phyloP scores from a whole-genome alignment of 1,140 invertebrate species.

The Eumaeus atala region DNA sequence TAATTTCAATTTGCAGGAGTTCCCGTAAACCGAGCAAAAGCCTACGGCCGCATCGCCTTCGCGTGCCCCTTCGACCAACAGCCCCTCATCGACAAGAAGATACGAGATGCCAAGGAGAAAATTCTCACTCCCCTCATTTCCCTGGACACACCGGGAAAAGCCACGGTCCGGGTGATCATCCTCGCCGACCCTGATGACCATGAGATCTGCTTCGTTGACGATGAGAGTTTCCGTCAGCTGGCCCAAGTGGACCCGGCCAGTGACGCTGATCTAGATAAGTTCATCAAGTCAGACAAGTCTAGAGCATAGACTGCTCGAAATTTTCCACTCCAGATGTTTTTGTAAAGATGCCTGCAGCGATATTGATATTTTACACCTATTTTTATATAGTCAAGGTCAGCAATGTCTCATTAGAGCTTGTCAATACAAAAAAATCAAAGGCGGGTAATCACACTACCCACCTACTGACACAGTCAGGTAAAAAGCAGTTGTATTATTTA shows the following conservation, averaged over 20 bases:
- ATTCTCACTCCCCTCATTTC: conserved; percentile 92
- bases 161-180: conserved; percentile 96
- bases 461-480: too few species aligned
- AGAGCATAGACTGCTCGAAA: conserved; percentile 42
- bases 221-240: conserved; percentile 92
- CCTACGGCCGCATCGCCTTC: conserved; percentile 97
- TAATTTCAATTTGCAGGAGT: conserved; percentile 56
- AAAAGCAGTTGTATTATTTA: too few species aligned
- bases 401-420: too few species aligned
- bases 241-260: conserved; percentile 91
- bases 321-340: too few species aligned
- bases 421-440: too few species aligned
- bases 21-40: conserved; percentile 88
- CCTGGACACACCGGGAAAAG: conserved; percentile 97
- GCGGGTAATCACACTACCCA: too few species aligned
- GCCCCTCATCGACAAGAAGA: conserved; percentile 81
- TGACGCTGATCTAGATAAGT: conserved; percentile 85
- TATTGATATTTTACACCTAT: too few species aligned
- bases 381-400: too few species aligned
- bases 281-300: conserved; percentile 82
- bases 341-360: too few species aligned
- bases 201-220: conserved; percentile 99
- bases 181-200: conserved; percentile 96
- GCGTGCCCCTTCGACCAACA: conserved; percentile 86
- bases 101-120: conserved; percentile 82